These are phyloP conservation scores for Melipona bicolor DNA, from an alignment of 2,888 invertebrate species.

Conservation along the genomic window DNA sequence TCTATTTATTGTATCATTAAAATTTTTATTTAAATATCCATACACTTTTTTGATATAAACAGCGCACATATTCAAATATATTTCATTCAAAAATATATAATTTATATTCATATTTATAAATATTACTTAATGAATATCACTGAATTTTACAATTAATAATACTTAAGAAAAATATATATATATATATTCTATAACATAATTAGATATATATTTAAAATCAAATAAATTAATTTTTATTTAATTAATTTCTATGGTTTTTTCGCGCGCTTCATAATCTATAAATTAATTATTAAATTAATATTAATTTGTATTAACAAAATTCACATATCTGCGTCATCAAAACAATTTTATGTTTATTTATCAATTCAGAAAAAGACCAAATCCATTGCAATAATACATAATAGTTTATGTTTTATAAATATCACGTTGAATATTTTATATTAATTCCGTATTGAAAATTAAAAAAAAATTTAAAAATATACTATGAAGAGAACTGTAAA, in stretches of 20 bases:
- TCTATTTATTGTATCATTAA: not conserved
- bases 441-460: too few species aligned
- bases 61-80: not conserved
- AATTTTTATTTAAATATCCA: not conserved
- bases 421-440: too few species aligned
- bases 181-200: not conserved
- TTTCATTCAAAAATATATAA: not conserved
- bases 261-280: not conserved
- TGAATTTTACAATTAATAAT: not conserved
- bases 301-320: not conserved
- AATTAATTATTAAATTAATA: not conserved
- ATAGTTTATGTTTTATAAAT: too few species aligned
- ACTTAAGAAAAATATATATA: not conserved
- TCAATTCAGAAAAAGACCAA: too few species aligned
- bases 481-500: too few species aligned
- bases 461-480: too few species aligned
- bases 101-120: not conserved
- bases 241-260: not conserved
- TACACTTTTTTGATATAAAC: not conserved
- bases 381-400: too few species aligned
- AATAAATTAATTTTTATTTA: not conserved
- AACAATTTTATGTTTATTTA: too few species aligned
- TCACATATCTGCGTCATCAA: too few species aligned
- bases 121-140: not conserved
- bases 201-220: not conserved